phyloP scores from a whole-genome alignment of 2,113 vertebrate genomes.

The Australoheros scitulus region DNA sequence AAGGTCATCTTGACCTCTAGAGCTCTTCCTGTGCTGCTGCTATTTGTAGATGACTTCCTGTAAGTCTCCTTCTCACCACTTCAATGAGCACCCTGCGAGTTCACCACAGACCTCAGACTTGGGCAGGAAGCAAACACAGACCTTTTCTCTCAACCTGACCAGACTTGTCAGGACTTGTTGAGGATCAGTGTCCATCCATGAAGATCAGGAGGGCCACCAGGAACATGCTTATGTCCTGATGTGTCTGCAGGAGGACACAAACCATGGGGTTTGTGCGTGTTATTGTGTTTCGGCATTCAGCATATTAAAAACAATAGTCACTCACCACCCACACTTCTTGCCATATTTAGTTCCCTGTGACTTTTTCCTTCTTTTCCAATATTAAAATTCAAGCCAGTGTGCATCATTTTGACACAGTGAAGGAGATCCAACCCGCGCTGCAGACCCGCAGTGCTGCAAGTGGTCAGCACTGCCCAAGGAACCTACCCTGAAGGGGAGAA shows the following conservation, averaged over 20 bases:
- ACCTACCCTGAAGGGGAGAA: not conserved
- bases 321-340: not conserved
- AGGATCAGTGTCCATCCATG: not conserved
- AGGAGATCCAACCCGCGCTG: not conserved
- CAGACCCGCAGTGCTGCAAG: not conserved
- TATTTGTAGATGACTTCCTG: not conserved
- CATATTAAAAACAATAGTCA: not conserved
- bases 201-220: not conserved
- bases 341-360: too few relatives aligned
- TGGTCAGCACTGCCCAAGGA: not conserved
- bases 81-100: not conserved
- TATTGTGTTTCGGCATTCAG: not conserved
- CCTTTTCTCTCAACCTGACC: not conserved
- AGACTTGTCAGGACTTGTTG: not conserved
- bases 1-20: not conserved
- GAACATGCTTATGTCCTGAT: not conserved
- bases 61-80: not conserved
- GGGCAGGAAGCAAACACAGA: not conserved
- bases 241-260: not conserved
- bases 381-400: not conserved
- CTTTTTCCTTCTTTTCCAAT: not conserved
- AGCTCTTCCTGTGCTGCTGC: not conserved
- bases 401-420: not conserved
- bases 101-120: conserved; percentile 3
- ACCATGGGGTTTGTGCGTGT: not conserved